These are phyloP conservation scores for Spea hammondii DNA, from an alignment of 2,797 vertebrate genomes.

Conservation along the genomic window DNA sequence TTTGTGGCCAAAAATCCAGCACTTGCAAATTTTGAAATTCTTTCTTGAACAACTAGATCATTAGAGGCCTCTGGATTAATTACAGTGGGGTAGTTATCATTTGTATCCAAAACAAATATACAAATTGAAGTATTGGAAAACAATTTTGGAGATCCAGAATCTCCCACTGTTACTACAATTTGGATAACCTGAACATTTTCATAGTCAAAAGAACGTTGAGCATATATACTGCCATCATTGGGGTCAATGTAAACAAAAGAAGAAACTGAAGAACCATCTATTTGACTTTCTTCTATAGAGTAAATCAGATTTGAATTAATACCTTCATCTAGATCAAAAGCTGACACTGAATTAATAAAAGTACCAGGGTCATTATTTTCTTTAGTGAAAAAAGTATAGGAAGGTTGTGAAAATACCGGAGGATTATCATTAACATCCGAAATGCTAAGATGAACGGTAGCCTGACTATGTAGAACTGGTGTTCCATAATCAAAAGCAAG, in stretches of 20 bases:
- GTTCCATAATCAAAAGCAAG: conserved; percentile 80
- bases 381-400: conserved; percentile 69
- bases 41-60: conserved; percentile 71
- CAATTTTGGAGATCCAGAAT: conserved; percentile 76
- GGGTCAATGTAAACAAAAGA: conserved; percentile 88
- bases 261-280: conserved; percentile 73
- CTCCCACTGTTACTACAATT: conserved; percentile 80
- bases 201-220: conserved; percentile 87
- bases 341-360: conserved; percentile 65
- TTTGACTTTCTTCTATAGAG: conserved; percentile 64
- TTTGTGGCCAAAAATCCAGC: conserved; percentile 84
- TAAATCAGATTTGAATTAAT: conserved; percentile 67
- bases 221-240: conserved; percentile 84
- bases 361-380: conserved; percentile 65
- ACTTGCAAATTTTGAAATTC: conserved; percentile 74
- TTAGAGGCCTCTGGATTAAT: conserved; percentile 74
- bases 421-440: conserved; percentile 88
- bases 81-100: conserved; percentile 85
- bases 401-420: conserved; percentile 12
- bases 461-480: conserved; percentile 76
- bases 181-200: conserved; percentile 85
- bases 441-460: conserved; percentile 79
- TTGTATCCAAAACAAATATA: conserved; percentile 87
- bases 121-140: conserved; percentile 82
- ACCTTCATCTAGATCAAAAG: conserved; percentile 62